phyloP scores from a whole-genome alignment of 2,888 invertebrate genomes.

The Mythimna albipuncta region DNA sequence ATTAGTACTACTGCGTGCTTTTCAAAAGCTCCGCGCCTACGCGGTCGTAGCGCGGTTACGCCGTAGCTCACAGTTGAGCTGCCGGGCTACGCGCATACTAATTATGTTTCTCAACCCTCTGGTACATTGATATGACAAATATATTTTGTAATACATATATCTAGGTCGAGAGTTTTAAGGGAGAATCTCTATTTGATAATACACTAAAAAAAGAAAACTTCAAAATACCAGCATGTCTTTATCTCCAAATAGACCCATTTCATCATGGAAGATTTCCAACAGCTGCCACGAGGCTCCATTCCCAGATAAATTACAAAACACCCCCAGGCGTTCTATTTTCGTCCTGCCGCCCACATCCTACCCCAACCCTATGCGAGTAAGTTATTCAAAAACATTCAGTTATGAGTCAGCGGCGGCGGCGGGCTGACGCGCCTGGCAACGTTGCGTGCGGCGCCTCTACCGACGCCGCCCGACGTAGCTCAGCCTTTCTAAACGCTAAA shows the following conservation, averaged over 20 bases:
- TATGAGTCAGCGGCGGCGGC: slow-evolving; percentile 64
- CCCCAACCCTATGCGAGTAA: slow-evolving; percentile 28
- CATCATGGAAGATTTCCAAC: not conserved
- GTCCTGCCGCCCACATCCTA: slow-evolving; percentile 1
- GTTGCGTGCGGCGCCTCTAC: slow-evolving; percentile 67
- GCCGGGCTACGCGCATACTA: no score
- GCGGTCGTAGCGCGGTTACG: slow-evolving; percentile 35
- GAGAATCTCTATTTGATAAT: not conserved
- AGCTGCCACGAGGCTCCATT: slow-evolving; percentile 6
- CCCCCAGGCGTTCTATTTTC: slow-evolving; percentile 25
- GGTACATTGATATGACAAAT: not conserved
- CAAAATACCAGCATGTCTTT: not conserved
- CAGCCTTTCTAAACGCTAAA: slow-evolving; percentile 57
- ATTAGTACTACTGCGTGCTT: no score
- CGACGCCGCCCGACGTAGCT: slow-evolving; percentile 32
- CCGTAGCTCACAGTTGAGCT: slow-evolving; percentile 17
- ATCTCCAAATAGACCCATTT: not conserved
- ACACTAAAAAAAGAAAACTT: not conserved
- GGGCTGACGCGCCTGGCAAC: slow-evolving; percentile 48
- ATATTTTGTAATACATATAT: not conserved
- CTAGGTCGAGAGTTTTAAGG: not conserved
- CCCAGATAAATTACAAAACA: slow-evolving; percentile 8
- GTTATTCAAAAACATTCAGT: slow-evolving; percentile 49
- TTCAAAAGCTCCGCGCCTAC: slow-evolving; percentile 14
- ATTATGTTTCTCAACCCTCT: not conserved